These are phyloP conservation scores for Scaeva pyrastri DNA, from an alignment of 2,888 invertebrate genomes.

Conservation along the genomic window DNA sequence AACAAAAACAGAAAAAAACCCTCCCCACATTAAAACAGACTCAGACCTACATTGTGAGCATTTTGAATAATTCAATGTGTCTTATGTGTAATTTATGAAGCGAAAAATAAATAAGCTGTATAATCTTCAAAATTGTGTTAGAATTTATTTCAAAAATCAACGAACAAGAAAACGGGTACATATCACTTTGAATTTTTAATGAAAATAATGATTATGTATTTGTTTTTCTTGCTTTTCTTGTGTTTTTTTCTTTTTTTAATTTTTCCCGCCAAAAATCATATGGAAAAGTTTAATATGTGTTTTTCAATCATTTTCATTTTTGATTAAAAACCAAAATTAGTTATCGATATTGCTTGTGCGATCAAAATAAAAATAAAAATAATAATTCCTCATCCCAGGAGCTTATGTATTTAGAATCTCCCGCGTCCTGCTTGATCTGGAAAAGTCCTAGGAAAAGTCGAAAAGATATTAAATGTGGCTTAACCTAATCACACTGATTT, in stretches of 20 bases:
- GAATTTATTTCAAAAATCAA: slow-evolving; percentile 31
- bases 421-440: too few relatives aligned
- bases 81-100: slow-evolving; percentile 36
- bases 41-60: not conserved
- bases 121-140: slow-evolving; percentile 14
- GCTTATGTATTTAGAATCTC: not conserved
- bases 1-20: not conserved
- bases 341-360: slow-evolving; percentile 16
- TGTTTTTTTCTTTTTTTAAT: not conserved
- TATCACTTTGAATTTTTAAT: not conserved
- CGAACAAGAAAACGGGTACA: slow-evolving; percentile 7
- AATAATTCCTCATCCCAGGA: not conserved
- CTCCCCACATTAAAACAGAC: not conserved
- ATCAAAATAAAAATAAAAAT: too few relatives aligned
- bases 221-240: not conserved
- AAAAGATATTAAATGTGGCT: slow-evolving; percentile 47
- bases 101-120: slow-evolving; percentile 31
- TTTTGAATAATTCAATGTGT: slow-evolving; percentile 41
- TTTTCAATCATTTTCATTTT: too few relatives aligned
- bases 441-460: not conserved
- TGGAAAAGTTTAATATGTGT: too few relatives aligned
- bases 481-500: not conserved
- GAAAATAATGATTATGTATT: not conserved
- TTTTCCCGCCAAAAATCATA: not conserved
- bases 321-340: not conserved